Conservation (phyloP, 2,113 vertebrate species). For the Fulmarus glacialis region DNA sequence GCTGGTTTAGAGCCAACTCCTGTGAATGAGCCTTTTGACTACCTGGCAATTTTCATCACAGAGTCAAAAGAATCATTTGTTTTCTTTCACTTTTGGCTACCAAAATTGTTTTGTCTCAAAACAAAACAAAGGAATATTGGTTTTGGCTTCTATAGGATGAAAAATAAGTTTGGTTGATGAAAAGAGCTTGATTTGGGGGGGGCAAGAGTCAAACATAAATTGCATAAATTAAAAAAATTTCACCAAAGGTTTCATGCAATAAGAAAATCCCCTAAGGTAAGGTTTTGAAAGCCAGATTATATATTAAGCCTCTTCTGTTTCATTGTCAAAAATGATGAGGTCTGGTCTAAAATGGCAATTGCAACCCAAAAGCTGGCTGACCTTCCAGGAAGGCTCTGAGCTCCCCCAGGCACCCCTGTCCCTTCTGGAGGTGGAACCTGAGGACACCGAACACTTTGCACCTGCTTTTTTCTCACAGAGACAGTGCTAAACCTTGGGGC, state of each 20-base stretch:
- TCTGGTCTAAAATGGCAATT: neutral
- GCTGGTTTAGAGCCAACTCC: neutral
- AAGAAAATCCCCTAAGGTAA: neutral
- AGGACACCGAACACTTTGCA: neutral
- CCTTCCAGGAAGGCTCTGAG: neutral
- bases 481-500: neutral
- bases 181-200: neutral
- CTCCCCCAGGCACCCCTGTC: neutral
- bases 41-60: neutral
- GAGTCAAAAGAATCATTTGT: neutral
- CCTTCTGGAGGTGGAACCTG: neutral
- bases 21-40: neutral
- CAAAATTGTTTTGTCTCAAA: conserved; percentile 26
- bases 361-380: neutral
- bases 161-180: conserved; percentile 18
- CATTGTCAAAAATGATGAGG: neutral
- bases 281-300: neutral
- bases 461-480: neutral
- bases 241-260: neutral
- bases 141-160: conserved; percentile 7
- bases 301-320: neutral
- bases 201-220: neutral
- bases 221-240: neutral
- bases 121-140: conserved; percentile 1
- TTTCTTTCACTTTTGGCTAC: neutral